Conservation (phyloP, 2,113 vertebrate species). For the Myrmecobius fasciatus region DNA sequence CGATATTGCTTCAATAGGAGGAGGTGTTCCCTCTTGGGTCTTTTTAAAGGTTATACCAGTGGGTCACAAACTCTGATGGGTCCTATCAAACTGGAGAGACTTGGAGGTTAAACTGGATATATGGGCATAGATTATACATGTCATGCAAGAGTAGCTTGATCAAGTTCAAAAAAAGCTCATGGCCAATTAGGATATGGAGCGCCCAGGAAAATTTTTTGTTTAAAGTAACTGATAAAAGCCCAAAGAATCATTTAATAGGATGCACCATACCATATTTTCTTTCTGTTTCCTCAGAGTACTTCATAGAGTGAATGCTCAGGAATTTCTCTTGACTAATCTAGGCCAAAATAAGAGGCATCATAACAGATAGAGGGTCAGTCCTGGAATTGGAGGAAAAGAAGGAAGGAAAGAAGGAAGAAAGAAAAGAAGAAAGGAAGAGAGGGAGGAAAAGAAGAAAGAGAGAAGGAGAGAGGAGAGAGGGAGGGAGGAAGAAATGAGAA, state of each 20-base stretch:
- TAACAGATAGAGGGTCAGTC: neutral
- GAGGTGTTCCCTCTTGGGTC: too few relatives aligned
- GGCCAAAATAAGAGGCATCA: neutral
- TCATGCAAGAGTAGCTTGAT: neutral
- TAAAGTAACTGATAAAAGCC: neutral
- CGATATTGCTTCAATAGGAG: too few relatives aligned
- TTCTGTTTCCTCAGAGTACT: neutral
- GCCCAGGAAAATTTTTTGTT: neutral
- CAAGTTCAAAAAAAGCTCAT: neutral
- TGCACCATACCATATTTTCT: neutral
- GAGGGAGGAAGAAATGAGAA: too few relatives aligned
- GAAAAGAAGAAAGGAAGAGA: accelerated
- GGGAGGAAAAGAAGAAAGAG: accelerated
- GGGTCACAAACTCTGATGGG: too few relatives aligned
- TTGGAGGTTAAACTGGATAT: neutral
- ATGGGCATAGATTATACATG: neutral
- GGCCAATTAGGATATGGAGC: neutral
- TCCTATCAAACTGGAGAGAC: too few relatives aligned
- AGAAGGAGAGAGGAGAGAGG: too few relatives aligned
- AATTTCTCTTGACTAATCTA: neutral
- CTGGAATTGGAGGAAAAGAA: neutral
- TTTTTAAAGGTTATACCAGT: too few relatives aligned
- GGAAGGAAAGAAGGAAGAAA: neutral
- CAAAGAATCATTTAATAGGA: neutral
- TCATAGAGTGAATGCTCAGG: neutral